Base-by-base conservation (phyloP, 2,113 vertebrate genomes). In the Trochalopteron elliotii region DNA sequence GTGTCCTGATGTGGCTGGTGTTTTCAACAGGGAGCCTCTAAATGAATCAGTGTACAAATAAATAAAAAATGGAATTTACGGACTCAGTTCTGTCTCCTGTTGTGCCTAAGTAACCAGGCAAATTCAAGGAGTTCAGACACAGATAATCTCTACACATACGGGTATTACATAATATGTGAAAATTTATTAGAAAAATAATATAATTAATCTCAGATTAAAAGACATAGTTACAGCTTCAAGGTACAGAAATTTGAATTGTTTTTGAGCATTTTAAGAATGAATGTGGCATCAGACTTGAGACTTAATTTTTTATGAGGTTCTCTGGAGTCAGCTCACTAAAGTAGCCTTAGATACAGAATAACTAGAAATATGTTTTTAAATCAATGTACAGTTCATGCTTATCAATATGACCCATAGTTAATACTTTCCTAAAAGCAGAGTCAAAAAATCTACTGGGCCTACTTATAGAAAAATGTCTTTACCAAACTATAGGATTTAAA, bases 1-100 rank as follows among this genome's bases (percentile, higher is more conserved):
- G 50, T 69, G 42, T 86, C 82, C 75, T 96, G 90, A 91, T 49
- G 70, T 91, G 90, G 49, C n/a, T 90, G 72, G 52, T 79, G 63
- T 50, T 95, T 96, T 92, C 0, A 1, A 83, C 59, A 67, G 65
- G 37, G 55, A 79, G 24, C 44, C 28, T 42, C 52, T 59, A 89
- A 89, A 90, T 60, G 69, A 69, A 61, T 71, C 55, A n/a, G 45
- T 61, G 27, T 37, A 56, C 45, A 91, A 90, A 76, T 69, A 82
- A 37, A 84, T 56, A 74, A 86, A 93, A 31, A 87, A 86, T 27
- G 17, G 33, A 79, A 61, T 80, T 42, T 83, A 87, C 25, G 5
- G 70, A 30, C 39, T 90, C 45, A 20, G 9, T 57, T 87, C 49
- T 96, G 30, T 52, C 35, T 80, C 85, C 42, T 69, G 18, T 84